A percentile compares a stretch with the other conserved stretches of the same genome.
Conservation (phyloP, 2,888 invertebrate genomes). For the Calephelis perditalis region DNA sequence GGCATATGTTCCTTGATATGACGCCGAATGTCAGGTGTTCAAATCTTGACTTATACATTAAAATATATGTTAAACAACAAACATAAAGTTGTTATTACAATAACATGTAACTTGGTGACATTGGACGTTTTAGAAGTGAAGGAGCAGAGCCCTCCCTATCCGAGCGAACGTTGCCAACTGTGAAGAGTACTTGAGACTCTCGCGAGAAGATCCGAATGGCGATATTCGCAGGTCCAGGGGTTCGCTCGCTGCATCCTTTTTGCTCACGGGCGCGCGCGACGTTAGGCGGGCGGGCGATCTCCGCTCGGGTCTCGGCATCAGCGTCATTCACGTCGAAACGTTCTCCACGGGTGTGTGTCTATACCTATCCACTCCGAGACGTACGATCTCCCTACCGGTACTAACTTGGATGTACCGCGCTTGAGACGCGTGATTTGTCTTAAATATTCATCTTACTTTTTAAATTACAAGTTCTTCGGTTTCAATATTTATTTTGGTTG, state of each 20-base stretch:
- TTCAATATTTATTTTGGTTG: constrained; percentile 17
- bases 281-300: constrained; percentile 67
- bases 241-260: constrained; percentile 69
- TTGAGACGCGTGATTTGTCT: constrained; percentile 42
- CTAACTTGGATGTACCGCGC: constrained; percentile 54
- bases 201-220: constrained; percentile 61
- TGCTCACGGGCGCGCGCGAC: constrained; percentile 58
- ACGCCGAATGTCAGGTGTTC: constrained; percentile 77
- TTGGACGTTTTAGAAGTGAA: constrained; percentile 45
- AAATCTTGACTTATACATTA: constrained; percentile 47
- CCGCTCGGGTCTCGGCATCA: constrained; percentile 32
- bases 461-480: constrained; percentile 35
- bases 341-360: constrained; percentile 70
- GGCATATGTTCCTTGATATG: constrained; percentile 75
- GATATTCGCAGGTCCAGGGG: constrained; percentile 62
- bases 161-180: constrained; percentile 54
- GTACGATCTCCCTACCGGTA: constrained; percentile 68
- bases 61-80: constrained; percentile 44
- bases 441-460: constrained; percentile 41
- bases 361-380: constrained; percentile 71
- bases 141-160: constrained; percentile 64
- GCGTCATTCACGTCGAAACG: constrained; percentile 74
- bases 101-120: constrained; percentile 33
- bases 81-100: constrained; percentile 43
- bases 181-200: constrained; percentile 70